Base-by-base conservation (phyloP, 1,140 invertebrate genomes). In the Lasioglossum baleicum region DNA sequence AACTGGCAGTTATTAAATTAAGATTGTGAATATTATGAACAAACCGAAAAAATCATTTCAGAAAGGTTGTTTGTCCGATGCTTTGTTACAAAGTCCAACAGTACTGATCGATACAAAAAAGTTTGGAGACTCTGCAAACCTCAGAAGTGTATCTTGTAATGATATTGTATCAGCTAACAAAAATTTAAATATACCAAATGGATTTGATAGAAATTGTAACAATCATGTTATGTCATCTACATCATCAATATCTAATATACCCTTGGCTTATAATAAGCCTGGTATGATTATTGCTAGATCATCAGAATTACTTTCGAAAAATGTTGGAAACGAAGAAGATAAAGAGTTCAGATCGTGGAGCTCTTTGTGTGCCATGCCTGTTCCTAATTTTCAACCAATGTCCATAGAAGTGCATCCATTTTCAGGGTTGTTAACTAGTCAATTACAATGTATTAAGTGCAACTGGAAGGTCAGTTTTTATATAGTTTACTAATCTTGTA, bases 371-470 rank as follows among this genome's bases (percentile, higher is more conserved):
- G 72, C 90, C 3, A 91, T 93, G 83, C 86, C 90, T 56, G 81
- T 82, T 26, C 66, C 82, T 4, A 88, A 80, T 53, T 82, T 83
- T 63, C 86, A 88, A 20, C 80, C 87, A 61, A 75, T 90, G 35
- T 88, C 89, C 1, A 90, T 91, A 56, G 90, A 92, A 84, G 87
- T 87, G 4, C 95, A 96, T 92, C 96, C 96, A 8, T 97, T 97
- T 88, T 94, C 95, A 83, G 97, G 97, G 13, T 95, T 97, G n/a
- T 94, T 98, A 73, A 97, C 97, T 80, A 97, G 96, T 87, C 96
- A 98, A 89, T 94, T 98, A 56, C 94, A 96, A 78, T 98, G 97
- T 91, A 96, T 95, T 40, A 94, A 95, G 44, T 98, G 97, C 93
- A 95, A 95, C 22, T 95, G 95, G 90, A 97, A 97, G 94, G 96